Base-by-base conservation (phyloP, 2,113 vertebrate genomes). In the Pelodiscus sinensis region DNA sequence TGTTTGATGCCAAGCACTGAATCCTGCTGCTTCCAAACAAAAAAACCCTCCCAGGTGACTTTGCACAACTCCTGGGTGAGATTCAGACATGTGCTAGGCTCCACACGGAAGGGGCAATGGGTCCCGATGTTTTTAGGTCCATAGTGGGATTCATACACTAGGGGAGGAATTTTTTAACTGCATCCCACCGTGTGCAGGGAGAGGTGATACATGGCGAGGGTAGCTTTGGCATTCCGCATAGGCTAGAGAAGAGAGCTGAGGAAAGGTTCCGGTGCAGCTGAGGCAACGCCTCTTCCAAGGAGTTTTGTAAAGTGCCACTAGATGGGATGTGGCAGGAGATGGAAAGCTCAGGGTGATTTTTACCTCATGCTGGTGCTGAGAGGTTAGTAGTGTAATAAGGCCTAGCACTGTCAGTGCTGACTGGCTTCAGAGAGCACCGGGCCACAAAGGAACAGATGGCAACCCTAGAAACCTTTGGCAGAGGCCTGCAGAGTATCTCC, bases 1-100 rank as follows among this genome's bases (percentile, higher is more conserved):
- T 21, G 62, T 9, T 5, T 0, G 0, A 8, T 18, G 18, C 15
- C 60, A 60, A 19, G 4, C 14, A 73, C 79, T 55, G 79, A 80
- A 91, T 62, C n/a, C 54, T 19, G 27, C 27, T 85, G 79, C 60
- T 92, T 65, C 81, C 86, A 80, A 78, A 90, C 44, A 22, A 58
- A 57, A 44, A 58, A 86, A 22, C 14, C 8, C 12, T 11, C 80
- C 62, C 35, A 1, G 12, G 29, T 54, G 25, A 44, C 5, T 91
- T 88, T 35, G 29, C 2, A 1, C 4, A 11, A 54, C 14, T 58
- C 25, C 18, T 12, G 15, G 77, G 14, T 65, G 11, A 12, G 52
- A 35, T 29, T 12, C 38, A 90, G 78, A 8, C 0, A 0, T 0
- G 2, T 50, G 22, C 86, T 86, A 31, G n/a, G 38, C 82, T 62